These are phyloP conservation scores for Frankliniella intonsa DNA, from an alignment of 2,888 invertebrate genomes.

Conservation along the genomic window DNA sequence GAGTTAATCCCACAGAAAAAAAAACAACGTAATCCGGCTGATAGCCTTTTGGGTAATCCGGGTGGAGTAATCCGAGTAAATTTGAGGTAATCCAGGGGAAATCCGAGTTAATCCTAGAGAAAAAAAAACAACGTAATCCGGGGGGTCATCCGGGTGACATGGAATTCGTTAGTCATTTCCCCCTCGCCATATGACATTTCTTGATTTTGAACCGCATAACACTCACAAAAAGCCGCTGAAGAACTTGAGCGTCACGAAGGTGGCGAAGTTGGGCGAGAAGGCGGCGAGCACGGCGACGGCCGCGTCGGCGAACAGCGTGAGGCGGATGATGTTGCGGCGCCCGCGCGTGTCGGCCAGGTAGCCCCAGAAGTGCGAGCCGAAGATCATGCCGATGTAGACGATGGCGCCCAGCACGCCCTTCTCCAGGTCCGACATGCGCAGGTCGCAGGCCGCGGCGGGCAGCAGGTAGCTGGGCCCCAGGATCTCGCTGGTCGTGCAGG, in stretches of 20 bases:
- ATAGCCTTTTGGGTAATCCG: too few relatives aligned
- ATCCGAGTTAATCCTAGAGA: too few relatives aligned
- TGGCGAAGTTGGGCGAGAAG: slow-evolving; percentile 60
- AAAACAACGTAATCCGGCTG: too few relatives aligned
- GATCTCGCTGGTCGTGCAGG: slow-evolving; percentile 64
- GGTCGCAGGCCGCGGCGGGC: slow-evolving; percentile 70
- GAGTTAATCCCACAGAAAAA: too few relatives aligned
- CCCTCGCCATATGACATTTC: too few relatives aligned
- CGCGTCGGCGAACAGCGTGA: slow-evolving; percentile 61
- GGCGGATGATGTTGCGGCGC: slow-evolving; percentile 60
- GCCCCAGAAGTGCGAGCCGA: slow-evolving; percentile 72
- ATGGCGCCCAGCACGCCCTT: slow-evolving; percentile 59
- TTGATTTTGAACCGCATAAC: too few relatives aligned
- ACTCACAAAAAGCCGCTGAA: slow-evolving; percentile 70
- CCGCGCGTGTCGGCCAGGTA: slow-evolving; percentile 70
- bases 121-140: too few relatives aligned
- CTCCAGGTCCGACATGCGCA: slow-evolving; percentile 60
- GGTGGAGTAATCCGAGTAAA: too few relatives aligned
- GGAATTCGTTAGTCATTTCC: too few relatives aligned
- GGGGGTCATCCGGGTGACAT: too few relatives aligned
- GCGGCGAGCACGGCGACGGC: slow-evolving; percentile 60
- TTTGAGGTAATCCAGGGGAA: too few relatives aligned
- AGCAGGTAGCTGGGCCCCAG: slow-evolving; percentile 68
- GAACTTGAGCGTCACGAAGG: slow-evolving; percentile 65
- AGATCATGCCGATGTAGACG: slow-evolving; percentile 56